phyloP scores from a whole-genome alignment of 2,888 invertebrate species.

The Dynastes grantii region DNA sequence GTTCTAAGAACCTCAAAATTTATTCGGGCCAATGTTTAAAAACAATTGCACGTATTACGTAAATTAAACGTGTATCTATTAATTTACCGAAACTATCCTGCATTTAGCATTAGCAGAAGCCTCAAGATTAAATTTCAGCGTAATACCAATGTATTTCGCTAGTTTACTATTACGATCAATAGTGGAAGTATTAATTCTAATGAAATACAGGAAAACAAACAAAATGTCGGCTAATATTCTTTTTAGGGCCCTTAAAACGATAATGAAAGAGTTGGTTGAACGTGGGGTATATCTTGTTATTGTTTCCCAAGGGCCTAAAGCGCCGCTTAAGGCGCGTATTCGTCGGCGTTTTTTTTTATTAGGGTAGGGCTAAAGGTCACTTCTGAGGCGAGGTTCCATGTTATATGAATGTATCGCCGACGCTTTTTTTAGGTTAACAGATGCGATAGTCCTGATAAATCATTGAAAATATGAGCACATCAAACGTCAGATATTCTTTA shows the following conservation, averaged over 20 bases:
- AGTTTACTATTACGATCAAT: neutral
- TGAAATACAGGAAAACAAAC: conserved; percentile 9
- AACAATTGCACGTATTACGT: neutral
- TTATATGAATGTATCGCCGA: neutral
- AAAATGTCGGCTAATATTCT: conserved; percentile 19
- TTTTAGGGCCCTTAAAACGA: conserved; percentile 7
- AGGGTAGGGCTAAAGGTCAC: conserved; percentile 32
- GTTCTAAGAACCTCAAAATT: conserved; percentile 5
- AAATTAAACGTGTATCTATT: neutral
- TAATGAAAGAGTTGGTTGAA: neutral
- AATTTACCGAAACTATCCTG: neutral
- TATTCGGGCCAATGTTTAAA: neutral
- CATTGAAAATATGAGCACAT: neutral
- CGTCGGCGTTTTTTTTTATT: conserved; percentile 22
- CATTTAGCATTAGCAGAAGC: too few species aligned
- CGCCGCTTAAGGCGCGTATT: conserved; percentile 1
- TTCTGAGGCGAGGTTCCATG: conserved; percentile 14
- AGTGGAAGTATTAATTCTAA: neutral
- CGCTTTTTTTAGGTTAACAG: conserved; percentile 5
- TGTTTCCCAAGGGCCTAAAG: conserved; percentile 16
- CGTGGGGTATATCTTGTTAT: conserved; percentile 13
- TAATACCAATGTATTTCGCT: neutral
- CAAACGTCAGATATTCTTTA: too few species aligned
- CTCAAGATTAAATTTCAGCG: too few species aligned
- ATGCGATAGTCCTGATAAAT: conserved; percentile 11